phyloP scores from a whole-genome alignment of 2,888 invertebrate genomes.

The Campopleginae sp. region DNA sequence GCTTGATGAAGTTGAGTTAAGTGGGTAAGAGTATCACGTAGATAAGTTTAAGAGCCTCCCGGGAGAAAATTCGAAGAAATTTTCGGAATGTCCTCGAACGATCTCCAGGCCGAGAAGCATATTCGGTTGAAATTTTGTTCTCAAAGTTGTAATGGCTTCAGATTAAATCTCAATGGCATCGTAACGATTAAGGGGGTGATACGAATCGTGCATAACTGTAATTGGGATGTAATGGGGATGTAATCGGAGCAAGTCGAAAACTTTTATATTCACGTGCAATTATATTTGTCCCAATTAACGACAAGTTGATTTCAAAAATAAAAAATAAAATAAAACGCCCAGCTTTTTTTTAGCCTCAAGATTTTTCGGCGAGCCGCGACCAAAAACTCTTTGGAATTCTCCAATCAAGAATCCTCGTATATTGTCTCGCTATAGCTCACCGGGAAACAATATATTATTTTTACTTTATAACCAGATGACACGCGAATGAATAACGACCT shows the following conservation, averaged over 20 bases:
- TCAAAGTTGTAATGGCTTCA: constrained; percentile 49
- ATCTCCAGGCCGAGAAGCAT: constrained; percentile 22
- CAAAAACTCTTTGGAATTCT: not conserved
- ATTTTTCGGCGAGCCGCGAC: not conserved
- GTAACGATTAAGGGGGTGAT: constrained; percentile 11
- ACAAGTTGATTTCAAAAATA: not conserved
- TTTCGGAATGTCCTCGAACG: constrained; percentile 47
- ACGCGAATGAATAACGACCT: constrained; percentile 48
- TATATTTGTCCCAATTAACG: not conserved
- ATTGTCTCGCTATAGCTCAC: not conserved
- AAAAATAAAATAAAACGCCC: not conserved
- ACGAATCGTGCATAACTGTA: constrained; percentile 20
- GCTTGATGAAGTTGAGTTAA: constrained; percentile 20
- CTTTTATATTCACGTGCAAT: not conserved
- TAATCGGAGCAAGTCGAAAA: constrained; percentile 2
- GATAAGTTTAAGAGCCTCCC: not conserved
- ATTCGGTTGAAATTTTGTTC: constrained; percentile 45
- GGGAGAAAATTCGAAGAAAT: constrained; percentile 47
- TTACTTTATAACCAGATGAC: constrained; percentile 46
- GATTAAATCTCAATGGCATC: constrained; percentile 55
- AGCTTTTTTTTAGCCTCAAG: not conserved
- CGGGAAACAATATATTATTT: constrained; percentile 34
- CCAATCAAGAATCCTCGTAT: constrained; percentile 2
- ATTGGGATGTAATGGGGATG: constrained; percentile 8
- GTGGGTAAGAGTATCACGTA: constrained; percentile 1